Evolutionary conservation across 2,113 vertebrate species (phyloP).

Genomic region (Oreochromis tanganicae): DNA sequence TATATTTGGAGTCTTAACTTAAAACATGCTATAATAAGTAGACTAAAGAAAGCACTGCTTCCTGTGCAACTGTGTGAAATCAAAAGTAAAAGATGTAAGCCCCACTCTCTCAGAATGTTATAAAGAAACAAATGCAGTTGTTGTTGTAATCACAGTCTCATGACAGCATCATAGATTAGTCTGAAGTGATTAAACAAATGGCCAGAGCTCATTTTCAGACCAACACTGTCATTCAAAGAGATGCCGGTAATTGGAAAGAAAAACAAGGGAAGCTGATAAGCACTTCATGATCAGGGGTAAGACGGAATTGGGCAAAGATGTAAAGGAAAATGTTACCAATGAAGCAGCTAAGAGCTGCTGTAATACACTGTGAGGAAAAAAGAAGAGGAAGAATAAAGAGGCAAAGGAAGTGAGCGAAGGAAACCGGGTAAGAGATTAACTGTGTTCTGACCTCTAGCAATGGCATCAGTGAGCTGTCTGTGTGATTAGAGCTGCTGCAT

Average conservation of each 20-base stretch:
- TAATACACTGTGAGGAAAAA: not conserved
- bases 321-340: not conserved
- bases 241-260: not conserved
- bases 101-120: not conserved
- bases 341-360: not conserved
- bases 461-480: conserved; percentile 9
- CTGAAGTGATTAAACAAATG: not conserved
- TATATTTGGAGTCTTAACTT: not conserved
- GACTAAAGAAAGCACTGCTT: not conserved
- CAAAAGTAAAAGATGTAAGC: not conserved
- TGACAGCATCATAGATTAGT: not conserved
- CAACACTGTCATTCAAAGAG: not conserved
- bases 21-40: not conserved
- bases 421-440: conserved; percentile 11
- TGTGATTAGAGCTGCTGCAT: conserved; percentile 29
- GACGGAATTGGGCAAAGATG: not conserved
- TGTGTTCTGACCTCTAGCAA: conserved; percentile 31
- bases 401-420: not conserved
- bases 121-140: not conserved
- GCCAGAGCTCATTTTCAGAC: not conserved
- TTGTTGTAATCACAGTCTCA: not conserved
- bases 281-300: not conserved
- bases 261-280: not conserved
- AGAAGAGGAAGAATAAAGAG: not conserved
- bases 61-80: not conserved